Percentiles rank a stretch among this genome's conserved stretches.
phyloP scores from a whole-genome alignment of 2,113 vertebrate genomes.

The Gasterosteus nipponicus region DNA sequence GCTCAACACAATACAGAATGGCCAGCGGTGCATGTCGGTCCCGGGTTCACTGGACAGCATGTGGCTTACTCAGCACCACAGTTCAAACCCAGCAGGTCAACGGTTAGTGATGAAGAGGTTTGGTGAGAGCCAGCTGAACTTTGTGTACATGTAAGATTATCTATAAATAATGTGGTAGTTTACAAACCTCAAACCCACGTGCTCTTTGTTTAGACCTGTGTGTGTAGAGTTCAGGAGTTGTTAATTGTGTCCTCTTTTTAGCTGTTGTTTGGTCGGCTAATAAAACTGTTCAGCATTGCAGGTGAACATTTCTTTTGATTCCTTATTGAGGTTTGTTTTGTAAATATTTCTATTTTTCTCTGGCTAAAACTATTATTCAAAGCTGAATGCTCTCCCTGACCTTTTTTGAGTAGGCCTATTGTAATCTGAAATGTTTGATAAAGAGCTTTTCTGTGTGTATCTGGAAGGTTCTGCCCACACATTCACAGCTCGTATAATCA shows the following conservation, averaged over 20 bases:
- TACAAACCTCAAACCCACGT: not conserved
- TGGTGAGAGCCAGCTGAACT: not conserved
- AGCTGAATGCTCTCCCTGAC: not conserved
- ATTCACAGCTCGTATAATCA: not conserved
- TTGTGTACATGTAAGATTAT: not conserved
- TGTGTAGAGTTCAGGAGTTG: not conserved
- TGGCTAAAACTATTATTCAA: not conserved
- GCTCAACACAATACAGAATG: not conserved
- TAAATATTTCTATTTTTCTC: not conserved
- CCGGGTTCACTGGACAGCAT: not conserved
- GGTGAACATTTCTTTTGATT: not conserved
- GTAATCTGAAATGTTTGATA: not conserved
- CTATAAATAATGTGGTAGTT: not conserved
- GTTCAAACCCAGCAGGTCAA: not conserved
- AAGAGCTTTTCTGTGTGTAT: not conserved
- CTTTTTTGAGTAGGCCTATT: not conserved
- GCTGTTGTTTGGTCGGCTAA: not conserved
- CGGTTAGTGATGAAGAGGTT: not conserved
- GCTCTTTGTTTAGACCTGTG: not conserved
- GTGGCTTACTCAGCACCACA: not conserved
- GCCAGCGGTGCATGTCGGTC: not conserved
- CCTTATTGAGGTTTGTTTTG: not conserved
- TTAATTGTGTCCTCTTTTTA: not conserved
- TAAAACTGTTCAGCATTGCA: not conserved
- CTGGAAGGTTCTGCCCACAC: no score